Evolutionary conservation across 1,140 invertebrate genomes (phyloP), one percentile per base, ranked within the genome.

Genomic region (Macrotrachela quadricornifera): DNA sequence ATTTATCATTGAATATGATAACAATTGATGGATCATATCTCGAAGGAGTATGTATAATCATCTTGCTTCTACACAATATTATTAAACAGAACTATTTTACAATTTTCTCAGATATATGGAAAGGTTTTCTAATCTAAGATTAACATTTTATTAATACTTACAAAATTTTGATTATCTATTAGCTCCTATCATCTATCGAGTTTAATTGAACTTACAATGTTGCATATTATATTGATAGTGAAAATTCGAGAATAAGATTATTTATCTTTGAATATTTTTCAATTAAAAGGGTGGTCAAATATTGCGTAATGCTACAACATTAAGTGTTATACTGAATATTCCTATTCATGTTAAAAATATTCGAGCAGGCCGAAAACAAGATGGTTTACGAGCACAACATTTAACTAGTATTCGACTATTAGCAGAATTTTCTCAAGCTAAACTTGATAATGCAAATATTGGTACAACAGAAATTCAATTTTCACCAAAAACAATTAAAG

Each of bases 341-440:
- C 79, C 83, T 0, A 71, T 91, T 16, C 72, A 74, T 59, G 77
- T 91, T n/a, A 65, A 66, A 0, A 86, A 87, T 56, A 88, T 91
- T 61, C 70, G 85, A 61, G 79, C 78, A 4, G 78, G 78, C 1
- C 73, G 85, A 45, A 75, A 73, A 30, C 83, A 80, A 59, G 80
- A 83, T 11, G 85, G 86, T 1, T 70, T 91, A 15, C 73, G 69
- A 52, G 78, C 82, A 42, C 85, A 90, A 65, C 85, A 90, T 75
- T 67, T 88, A 55, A 80, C 79, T 71, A 84, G 82, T 45, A 69
- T 88, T 1, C 71, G 80, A 63, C 62, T 90, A 49, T 74, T 81
- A 1, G 70, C 72, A 50, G 74, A 81, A 49, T 77, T 88, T 59
- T 78, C 78, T 57, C 66, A 75, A 54, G 85, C 78, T 0, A 69